A percentile compares a stretch with the other conserved stretches of the same genome.
phyloP scores from a whole-genome alignment of 2,797 vertebrate genomes.

The Falco rusticolus region DNA sequence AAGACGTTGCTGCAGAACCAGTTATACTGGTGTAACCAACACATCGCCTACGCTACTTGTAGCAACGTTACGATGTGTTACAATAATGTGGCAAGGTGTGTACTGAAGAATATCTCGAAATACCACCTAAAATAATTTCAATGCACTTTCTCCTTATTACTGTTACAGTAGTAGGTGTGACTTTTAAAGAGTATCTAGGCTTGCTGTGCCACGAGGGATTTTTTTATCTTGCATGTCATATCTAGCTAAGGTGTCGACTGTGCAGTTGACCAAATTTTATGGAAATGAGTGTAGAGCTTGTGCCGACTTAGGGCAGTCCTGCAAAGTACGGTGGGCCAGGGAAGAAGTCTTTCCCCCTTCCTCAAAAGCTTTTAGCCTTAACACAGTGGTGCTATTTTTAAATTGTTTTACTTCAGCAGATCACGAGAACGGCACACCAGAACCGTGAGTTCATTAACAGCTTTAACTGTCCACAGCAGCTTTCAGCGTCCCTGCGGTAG shows the following conservation, averaged over 20 bases:
- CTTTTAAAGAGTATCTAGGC: not conserved
- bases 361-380: not conserved
- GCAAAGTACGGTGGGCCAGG: not conserved
- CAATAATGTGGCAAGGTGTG: accelerated
- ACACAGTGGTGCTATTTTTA: not conserved
- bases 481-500: not conserved
- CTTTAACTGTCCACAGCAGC: no score
- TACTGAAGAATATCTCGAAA: not conserved
- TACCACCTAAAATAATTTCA: not conserved
- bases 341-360: not conserved
- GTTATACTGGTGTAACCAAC: not conserved
- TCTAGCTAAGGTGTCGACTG: no score
- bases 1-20: not conserved
- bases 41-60: accelerated
- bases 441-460: not conserved
- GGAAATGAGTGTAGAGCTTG: not conserved
- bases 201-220: not conserved
- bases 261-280: not conserved
- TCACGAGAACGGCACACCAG: not conserved
- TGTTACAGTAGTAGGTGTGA: not conserved
- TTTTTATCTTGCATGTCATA: not conserved
- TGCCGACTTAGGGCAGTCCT: not conserved
- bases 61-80: not conserved
- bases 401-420: not conserved
- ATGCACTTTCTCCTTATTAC: not conserved